These are phyloP conservation scores for Miltochrista miniata DNA, from an alignment of 2,888 invertebrate species.

Conservation along the genomic window DNA sequence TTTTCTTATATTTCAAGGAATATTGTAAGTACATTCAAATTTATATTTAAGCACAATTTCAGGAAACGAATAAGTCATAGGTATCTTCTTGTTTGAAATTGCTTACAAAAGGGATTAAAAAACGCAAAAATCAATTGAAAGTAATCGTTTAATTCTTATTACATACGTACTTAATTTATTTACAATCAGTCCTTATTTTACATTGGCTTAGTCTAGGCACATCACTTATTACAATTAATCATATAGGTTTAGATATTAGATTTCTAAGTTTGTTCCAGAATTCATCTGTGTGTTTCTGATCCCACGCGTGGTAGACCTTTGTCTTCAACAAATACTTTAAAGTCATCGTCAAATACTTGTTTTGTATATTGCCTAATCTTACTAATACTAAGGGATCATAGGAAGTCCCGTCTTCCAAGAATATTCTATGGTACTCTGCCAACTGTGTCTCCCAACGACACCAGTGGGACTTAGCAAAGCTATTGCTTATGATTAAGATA, in stretches of 20 bases:
- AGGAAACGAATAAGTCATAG: too few relatives aligned
- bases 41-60: too few relatives aligned
- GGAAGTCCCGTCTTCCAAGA: constrained; percentile 81
- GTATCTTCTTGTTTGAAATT: too few relatives aligned
- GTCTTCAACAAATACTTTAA: constrained; percentile 85
- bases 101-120: too few relatives aligned
- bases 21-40: too few relatives aligned
- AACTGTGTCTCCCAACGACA: constrained; percentile 88
- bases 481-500: constrained; percentile 86
- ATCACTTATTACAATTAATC: neutral
- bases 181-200: too few relatives aligned
- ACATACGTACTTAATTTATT: too few relatives aligned
- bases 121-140: too few relatives aligned
- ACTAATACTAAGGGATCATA: constrained; percentile 85
- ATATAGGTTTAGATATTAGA: constrained; percentile 45
- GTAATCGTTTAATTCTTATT: too few relatives aligned
- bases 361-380: constrained; percentile 83
- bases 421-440: constrained; percentile 86
- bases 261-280: constrained; percentile 73
- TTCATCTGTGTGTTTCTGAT: constrained; percentile 66
- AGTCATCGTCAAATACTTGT: constrained; percentile 81
- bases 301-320: constrained; percentile 86
- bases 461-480: constrained; percentile 89
- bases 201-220: too few relatives aligned
- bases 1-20: too few relatives aligned